A percentile compares a stretch with the other conserved stretches of the same genome.
Evolutionary conservation across 2,113 vertebrate species (phyloP).

Genomic region (Spheniscus mendiculus): DNA sequence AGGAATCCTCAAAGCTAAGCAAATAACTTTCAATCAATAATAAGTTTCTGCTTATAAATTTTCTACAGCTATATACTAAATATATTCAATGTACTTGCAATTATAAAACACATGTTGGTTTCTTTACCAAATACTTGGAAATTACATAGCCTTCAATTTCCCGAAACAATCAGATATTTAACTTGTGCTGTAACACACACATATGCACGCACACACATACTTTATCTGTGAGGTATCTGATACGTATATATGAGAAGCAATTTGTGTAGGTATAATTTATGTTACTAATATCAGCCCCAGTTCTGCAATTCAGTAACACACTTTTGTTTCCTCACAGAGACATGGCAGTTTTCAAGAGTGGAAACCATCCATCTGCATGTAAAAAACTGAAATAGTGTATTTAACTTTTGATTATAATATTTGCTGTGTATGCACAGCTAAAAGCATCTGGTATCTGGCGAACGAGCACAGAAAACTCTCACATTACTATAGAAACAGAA

Average conservation of each 20-base stretch:
- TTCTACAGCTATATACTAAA: background rate
- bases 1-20: background rate
- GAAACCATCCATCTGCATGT: background rate
- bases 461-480: background rate
- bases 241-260: background rate
- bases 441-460: background rate
- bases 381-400: background rate
- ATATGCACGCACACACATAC: background rate
- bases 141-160: background rate
- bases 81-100: background rate
- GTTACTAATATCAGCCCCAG: background rate
- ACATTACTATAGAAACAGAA: background rate
- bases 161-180: background rate
- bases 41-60: background rate
- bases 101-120: background rate
- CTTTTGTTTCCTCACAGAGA: background rate
- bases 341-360: background rate
- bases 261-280: background rate
- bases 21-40: background rate
- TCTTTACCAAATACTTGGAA: background rate
- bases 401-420: background rate
- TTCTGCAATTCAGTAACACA: background rate
- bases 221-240: background rate
- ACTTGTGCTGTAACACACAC: background rate
- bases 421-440: background rate